A percentile compares a stretch with the other conserved stretches of the same genome.
These are phyloP conservation scores for Pycnomerus fuliginosus DNA, from an alignment of 2,888 invertebrate genomes.

Conservation along the genomic window DNA sequence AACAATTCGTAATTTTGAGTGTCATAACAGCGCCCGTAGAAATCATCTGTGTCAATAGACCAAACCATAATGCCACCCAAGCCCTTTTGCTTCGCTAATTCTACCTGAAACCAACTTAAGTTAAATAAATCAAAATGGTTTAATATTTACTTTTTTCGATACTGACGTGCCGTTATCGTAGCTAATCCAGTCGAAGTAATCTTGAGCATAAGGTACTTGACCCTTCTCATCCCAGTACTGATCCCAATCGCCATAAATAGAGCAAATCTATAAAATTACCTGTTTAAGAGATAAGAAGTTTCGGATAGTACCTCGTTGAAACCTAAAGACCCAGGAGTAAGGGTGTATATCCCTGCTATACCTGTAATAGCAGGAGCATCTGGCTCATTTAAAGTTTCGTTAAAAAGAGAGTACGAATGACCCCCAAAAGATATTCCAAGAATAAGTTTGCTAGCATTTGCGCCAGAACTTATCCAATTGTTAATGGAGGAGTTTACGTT, in stretches of 20 bases:
- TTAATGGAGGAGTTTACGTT: conserved; percentile 17
- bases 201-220: conserved; percentile 60
- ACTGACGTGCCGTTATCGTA: conserved; percentile 63
- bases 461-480: conserved; percentile 28
- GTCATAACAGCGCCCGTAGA: conserved; percentile 59
- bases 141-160: background rate
- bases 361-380: background rate
- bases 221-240: conserved; percentile 44
- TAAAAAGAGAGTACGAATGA: too few species aligned
- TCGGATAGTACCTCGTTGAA: conserved; percentile 55
- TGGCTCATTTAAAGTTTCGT: conserved; percentile 55
- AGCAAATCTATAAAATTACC: conserved; percentile 44
- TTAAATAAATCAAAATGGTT: conserved; percentile 31
- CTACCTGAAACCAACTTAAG: too few species aligned
- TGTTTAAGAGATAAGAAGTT: too few species aligned
- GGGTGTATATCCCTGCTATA: background rate
- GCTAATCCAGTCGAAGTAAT: conserved; percentile 64
- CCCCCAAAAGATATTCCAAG: too few species aligned
- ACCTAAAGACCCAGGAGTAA: conserved; percentile 55
- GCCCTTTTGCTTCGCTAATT: too few species aligned
- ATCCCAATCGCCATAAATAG: conserved; percentile 32
- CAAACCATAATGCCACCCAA: conserved; percentile 69
- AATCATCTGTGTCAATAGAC: conserved; percentile 78
- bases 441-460: conserved; percentile 39
- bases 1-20: conserved; percentile 52